Base-by-base conservation (phyloP, 37 sponge, comb jelly and placozoan genomes). In the Ianthella basta region DNA sequence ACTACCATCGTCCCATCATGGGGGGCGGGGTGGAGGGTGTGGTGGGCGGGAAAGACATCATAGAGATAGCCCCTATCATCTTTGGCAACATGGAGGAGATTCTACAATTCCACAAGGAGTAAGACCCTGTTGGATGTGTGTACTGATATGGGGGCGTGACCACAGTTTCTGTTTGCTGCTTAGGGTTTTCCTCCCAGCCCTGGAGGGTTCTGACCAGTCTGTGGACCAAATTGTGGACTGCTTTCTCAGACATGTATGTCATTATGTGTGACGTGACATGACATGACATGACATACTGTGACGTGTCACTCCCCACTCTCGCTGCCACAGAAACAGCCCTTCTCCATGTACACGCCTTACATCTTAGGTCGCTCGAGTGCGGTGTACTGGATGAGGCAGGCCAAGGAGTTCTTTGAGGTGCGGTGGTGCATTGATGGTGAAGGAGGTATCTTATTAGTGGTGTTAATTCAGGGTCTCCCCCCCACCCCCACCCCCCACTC, bases 171-270 rank as follows among this genome's bases (percentile, higher is more conserved):
- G 5, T 35, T 70, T 35, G 36, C 8, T 44, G 50, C 8, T 44
- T 12, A 70, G 72, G 72, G 72, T 70, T 70, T 70, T 70, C 72
- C 72, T 70, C 72, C 72, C 72, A 70, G 72, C 72, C 36, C 37
- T 70, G 72, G 33, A 35, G 29, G 15, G 29, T 6, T 70, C 12
- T 16, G 72, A 70, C 72, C n/a, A 70, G 5, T 27, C 36, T 3
- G 72, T 70, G n/a, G 72, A 70, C 72, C 72, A 70, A 34, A 70
- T 70, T 14, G 72, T 70, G 72, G 72, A 34, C 20, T 70, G 72
- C 36, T 70, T 70, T 16, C 37, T 70, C 50, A 3, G 50, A 44
- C 50, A 44, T 44, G 50, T 44, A 44, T 10, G 50, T 8, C 50
- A 3, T 8, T 8, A 10, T 44, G 50, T 44, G 50, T 44, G 50